Evolutionary conservation across 2,797 vertebrate species (phyloP).

Genomic region (Decapterus maruadsi): DNA sequence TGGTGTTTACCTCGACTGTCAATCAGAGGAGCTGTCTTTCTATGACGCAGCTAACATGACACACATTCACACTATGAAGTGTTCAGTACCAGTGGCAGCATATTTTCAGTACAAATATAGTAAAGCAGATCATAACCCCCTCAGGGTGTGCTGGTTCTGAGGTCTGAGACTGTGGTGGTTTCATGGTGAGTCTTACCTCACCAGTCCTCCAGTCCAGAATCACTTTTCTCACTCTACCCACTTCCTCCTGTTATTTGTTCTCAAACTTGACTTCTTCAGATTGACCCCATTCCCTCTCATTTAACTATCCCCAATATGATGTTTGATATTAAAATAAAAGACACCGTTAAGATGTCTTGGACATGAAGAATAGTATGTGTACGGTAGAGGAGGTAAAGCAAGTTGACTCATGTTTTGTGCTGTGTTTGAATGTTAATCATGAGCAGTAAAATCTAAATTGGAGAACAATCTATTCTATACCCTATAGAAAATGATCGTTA

Average conservation of each 20-base stretch:
- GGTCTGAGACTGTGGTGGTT: neutral
- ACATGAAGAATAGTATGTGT: too few species aligned
- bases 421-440: too few species aligned
- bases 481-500: too few species aligned
- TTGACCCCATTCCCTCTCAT: too few species aligned
- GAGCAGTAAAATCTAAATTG: neutral
- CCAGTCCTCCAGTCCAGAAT: neutral
- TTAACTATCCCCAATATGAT: too few species aligned
- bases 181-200: too few species aligned
- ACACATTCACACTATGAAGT: neutral
- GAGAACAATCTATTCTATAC: too few species aligned
- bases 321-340: too few species aligned
- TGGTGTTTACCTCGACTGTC: neutral
- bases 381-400: too few species aligned
- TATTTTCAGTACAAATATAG: constrained; percentile 11
- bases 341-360: too few species aligned
- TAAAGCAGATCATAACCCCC: constrained; percentile 1
- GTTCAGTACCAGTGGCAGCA: neutral
- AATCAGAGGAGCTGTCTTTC: neutral
- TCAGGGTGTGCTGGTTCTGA: constrained; percentile 10
- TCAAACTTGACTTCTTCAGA: too few species aligned
- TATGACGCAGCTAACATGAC: constrained; percentile 1
- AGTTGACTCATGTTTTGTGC: too few species aligned
- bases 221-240: neutral
- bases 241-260: neutral